A percentile compares a stretch with the other conserved stretches of the same genome.
Conservation (phyloP, 92 coral and sea anemone genomes). For the Scolanthus callimorphus region DNA sequence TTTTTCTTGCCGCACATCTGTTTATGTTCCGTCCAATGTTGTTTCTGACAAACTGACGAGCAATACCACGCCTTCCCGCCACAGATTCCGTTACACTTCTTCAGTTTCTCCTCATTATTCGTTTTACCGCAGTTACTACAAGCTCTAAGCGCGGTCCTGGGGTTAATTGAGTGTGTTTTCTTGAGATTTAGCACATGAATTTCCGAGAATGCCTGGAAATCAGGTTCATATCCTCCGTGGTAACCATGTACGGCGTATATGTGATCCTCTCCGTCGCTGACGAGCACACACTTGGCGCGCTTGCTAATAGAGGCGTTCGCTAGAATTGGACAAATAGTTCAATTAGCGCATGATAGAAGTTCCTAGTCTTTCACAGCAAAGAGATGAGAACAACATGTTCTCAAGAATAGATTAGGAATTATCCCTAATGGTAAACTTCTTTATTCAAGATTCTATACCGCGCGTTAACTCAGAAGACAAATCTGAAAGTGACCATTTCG, state of each 20-base stretch:
- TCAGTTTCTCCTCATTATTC: constrained; percentile 11
- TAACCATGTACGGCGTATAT: constrained; percentile 14
- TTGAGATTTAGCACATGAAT: constrained; percentile 6
- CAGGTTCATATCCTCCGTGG: not conserved
- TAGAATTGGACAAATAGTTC: not conserved
- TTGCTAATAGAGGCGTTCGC: not conserved
- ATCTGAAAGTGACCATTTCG: too few species aligned
- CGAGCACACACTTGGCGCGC: constrained; percentile 15
- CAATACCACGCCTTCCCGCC: constrained; percentile 14
- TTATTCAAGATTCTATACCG: too few species aligned
- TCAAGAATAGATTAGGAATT: too few species aligned
- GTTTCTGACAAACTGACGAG: constrained; percentile 14
- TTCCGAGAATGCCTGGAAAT: constrained; percentile 1
- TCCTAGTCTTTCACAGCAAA: too few species aligned
- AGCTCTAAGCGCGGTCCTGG: not conserved
- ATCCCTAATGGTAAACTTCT: too few species aligned
- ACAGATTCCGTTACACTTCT: constrained; percentile 12
- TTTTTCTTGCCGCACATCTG: constrained; percentile 3
- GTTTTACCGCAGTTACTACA: constrained; percentile 1
- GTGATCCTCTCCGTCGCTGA: constrained; percentile 7
- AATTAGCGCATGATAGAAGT: not conserved
- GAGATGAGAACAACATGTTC: too few species aligned
- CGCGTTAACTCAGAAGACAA: too few species aligned
- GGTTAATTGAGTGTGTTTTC: not conserved
- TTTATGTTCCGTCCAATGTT: constrained; percentile 13